Conservation (phyloP, 1,140 invertebrate genomes). For the Chelonus insularis region DNA sequence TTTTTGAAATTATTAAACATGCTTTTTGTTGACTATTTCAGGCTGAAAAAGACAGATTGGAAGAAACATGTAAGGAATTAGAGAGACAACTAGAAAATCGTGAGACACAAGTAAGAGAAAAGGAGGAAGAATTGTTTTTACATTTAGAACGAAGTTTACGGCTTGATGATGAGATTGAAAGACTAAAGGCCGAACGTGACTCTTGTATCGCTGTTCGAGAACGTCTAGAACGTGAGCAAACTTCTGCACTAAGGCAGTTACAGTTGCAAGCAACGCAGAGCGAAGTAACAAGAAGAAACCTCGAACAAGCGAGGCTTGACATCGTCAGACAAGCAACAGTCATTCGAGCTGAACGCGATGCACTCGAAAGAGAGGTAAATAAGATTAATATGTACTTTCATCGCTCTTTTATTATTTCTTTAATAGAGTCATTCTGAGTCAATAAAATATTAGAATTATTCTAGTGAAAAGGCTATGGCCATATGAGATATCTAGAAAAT, state of each 20-base stretch:
- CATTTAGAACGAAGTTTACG: constrained; percentile 65
- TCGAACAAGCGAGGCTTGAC: constrained; percentile 65
- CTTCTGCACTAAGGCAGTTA: constrained; percentile 52
- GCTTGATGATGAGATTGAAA: constrained; percentile 66
- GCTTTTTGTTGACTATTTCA: constrained; percentile 40
- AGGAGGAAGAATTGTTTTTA: constrained; percentile 68
- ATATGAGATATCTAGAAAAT: too few species aligned
- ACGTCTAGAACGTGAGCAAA: constrained; percentile 44
- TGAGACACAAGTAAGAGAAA: constrained; percentile 63
- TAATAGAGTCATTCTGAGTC: background rate
- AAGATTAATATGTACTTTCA: constrained; percentile 5
- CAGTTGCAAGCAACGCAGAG: constrained; percentile 64
- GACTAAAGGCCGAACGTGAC: constrained; percentile 43
- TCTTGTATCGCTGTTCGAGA: constrained; percentile 42
- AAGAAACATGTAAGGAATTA: constrained; percentile 56
- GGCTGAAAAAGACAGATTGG: constrained; percentile 65
- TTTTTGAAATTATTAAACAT: background rate
- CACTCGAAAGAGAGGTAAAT: constrained; percentile 64
- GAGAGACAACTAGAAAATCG: constrained; percentile 61
- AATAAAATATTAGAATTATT: background rate
- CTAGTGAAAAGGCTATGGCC: too few species aligned
- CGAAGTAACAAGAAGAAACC: constrained; percentile 61
- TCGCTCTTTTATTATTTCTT: constrained; percentile 9
- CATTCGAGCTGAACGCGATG: constrained; percentile 65
- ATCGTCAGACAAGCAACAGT: constrained; percentile 65